Evolutionary conservation across 2,888 invertebrate species (phyloP).

Genomic region (Leucozona laternaria): DNA sequence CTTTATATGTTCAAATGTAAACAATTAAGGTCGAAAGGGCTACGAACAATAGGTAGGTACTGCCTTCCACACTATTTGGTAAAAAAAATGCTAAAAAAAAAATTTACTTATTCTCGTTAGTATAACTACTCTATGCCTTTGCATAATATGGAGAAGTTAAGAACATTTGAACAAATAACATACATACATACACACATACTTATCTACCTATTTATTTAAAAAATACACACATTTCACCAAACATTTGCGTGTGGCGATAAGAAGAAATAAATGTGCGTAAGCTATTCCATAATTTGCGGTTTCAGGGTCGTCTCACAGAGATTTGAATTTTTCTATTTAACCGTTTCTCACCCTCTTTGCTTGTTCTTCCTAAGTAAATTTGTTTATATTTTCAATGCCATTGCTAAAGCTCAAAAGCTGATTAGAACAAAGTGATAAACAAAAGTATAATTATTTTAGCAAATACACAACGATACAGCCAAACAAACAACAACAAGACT

Average conservation of each 20-base stretch:
- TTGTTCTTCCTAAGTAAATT: slow-evolving; percentile 27
- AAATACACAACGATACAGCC: slow-evolving; percentile 40
- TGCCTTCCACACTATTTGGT: too few relatives aligned
- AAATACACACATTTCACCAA: not conserved
- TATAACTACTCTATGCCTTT: too few relatives aligned
- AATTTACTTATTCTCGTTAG: too few relatives aligned
- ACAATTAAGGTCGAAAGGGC: too few relatives aligned
- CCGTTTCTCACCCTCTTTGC: slow-evolving; percentile 15
- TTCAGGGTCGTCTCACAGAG: slow-evolving; percentile 55
- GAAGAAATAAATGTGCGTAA: slow-evolving; percentile 58
- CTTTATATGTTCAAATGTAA: too few relatives aligned
- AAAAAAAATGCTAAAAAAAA: too few relatives aligned
- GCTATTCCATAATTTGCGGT: slow-evolving; percentile 62
- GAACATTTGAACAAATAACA: not conserved
- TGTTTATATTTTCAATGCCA: slow-evolving; percentile 68
- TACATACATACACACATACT: too few relatives aligned
- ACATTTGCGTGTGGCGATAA: slow-evolving; percentile 47
- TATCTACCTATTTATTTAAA: too few relatives aligned
- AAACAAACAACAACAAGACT: not conserved
- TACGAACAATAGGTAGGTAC: too few relatives aligned
- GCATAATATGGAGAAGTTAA: not conserved
- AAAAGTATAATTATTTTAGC: slow-evolving; percentile 67
- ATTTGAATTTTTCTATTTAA: slow-evolving; percentile 1
- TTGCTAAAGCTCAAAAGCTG: slow-evolving; percentile 68
- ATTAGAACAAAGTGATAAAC: slow-evolving; percentile 72